Percentiles rank a stretch among this genome's conserved stretches.
These are phyloP conservation scores for Hydrocynus forskahlii DNA, from an alignment of 2,797 vertebrate genomes.

Conservation along the genomic window DNA sequence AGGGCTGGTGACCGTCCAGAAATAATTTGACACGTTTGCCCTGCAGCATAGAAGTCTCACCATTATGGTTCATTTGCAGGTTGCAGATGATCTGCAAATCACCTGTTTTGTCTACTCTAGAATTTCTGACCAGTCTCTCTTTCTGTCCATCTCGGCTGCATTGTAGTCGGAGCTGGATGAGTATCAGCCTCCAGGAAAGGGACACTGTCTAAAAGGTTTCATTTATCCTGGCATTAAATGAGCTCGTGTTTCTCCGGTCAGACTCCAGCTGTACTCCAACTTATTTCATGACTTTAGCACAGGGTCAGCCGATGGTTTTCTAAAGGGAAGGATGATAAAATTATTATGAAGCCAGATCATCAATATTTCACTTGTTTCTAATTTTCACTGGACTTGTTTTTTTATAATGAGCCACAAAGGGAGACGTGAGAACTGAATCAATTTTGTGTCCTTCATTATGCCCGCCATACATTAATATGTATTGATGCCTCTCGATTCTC, in stretches of 20 bases:
- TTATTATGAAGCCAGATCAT: not conserved
- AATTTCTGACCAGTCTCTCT: not conserved
- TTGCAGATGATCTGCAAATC: constrained; percentile 13
- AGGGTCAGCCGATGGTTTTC: not conserved
- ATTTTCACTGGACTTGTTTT: not conserved
- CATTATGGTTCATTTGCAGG: constrained; percentile 19
- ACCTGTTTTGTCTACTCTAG: constrained; percentile 5
- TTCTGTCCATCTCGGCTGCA: not conserved
- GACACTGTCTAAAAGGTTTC: not conserved
- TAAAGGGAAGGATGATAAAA: not conserved
- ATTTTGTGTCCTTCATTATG: constrained; percentile 4
- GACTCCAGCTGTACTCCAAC: not conserved
- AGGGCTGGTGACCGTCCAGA: constrained; percentile 2
- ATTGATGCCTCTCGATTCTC: not conserved
- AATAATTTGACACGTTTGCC: constrained; percentile 4
- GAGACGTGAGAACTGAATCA: not conserved
- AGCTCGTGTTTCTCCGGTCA: not conserved
- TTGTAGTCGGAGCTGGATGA: not conserved
- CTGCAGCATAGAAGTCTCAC: not conserved
- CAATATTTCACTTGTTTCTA: constrained; percentile 5
- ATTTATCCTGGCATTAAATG: not conserved
- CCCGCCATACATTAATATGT: not conserved
- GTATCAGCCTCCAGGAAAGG: not conserved
- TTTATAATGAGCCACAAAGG: constrained; percentile 7
- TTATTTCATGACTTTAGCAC: not conserved